Percentiles rank a stretch among this genome's conserved stretches.
Evolutionary conservation across 2,888 invertebrate species (phyloP).

Genomic region (Odiellus spinosus): DNA sequence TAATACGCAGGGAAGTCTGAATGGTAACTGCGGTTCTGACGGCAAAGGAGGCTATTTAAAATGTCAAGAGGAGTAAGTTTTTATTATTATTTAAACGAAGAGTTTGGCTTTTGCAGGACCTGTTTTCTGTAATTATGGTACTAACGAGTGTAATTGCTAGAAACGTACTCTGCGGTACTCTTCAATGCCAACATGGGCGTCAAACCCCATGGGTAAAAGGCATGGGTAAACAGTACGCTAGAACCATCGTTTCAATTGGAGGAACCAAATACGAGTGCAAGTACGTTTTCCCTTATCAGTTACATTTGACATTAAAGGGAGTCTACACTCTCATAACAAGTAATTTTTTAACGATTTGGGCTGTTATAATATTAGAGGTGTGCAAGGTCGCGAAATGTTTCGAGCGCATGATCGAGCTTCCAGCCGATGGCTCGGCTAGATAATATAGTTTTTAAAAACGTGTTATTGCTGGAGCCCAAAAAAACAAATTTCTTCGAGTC

Average conservation of each 20-base stretch:
- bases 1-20: constrained; percentile 85
- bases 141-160: constrained; percentile 33
- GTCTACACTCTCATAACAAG: no score
- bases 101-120: neutral
- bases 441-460: no score
- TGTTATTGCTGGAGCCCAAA: no score
- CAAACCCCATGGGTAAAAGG: constrained; percentile 61
- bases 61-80: constrained; percentile 63
- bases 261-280: constrained; percentile 90
- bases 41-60: constrained; percentile 57
- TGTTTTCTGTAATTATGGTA: neutral
- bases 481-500: no score
- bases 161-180: constrained; percentile 80
- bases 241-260: constrained; percentile 75
- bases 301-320: no score
- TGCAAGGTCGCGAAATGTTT: no score
- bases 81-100: neutral
- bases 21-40: constrained; percentile 86
- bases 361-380: no score
- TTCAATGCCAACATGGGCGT: constrained; percentile 83
- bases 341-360: no score
- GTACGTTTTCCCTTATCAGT: constrained; percentile 41
- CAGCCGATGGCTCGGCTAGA: no score
- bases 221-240: constrained; percentile 64
- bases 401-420: no score